Evolutionary conservation across 37 sponge, comb jelly and placozoan genomes (phyloP), one percentile per base, ranked within the genome.

Genomic region (Diacarnus erythraeanus): DNA sequence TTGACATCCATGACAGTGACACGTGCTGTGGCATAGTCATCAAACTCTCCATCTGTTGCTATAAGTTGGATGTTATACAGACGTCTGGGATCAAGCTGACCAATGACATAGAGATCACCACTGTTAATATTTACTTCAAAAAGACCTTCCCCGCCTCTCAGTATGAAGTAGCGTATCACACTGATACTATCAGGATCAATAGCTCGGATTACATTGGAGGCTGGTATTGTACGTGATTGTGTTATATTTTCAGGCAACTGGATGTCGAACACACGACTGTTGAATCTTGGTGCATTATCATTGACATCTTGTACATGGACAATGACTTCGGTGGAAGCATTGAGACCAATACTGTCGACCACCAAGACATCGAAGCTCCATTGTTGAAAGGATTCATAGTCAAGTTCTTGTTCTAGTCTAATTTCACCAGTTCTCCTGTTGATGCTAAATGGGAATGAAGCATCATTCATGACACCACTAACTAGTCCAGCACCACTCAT

Each of bases 261-360:
- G 35, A 81, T 72, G n/a, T 60, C 41, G 59, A 59, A 81, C 30
- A 59, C 39, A 59, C 72, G 63, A 38, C 72, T 57, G 21, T 37
- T 34, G 44, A 90, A 90, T n/a, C 63, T 29, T 17, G 91, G 91
- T 54, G 82, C n/a, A 42, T 84, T 84, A 38, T 90, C 91, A 37
- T 90, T 90, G 47, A 76, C 37, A 35, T 93, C 86, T 59, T 41
- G 57, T 4, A 86, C 78, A 34, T 5, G 64, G 22, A 90, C 57
- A 21, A 57, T 82, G 15, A 90, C 79, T 27, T 29, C 67, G 6
- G 74, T 86, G 6, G 68, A 64, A 9, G 69, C 82, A 51, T 64
- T 66, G 20, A 76, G 36, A 27, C 64, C 69, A n/a, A 34, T 71
- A 42, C 31, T 35, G 71, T 90, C 84, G 37, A 33, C 67, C 26